Conservation (phyloP, 2,797 vertebrate species). For the Amphiprion clarkii region DNA sequence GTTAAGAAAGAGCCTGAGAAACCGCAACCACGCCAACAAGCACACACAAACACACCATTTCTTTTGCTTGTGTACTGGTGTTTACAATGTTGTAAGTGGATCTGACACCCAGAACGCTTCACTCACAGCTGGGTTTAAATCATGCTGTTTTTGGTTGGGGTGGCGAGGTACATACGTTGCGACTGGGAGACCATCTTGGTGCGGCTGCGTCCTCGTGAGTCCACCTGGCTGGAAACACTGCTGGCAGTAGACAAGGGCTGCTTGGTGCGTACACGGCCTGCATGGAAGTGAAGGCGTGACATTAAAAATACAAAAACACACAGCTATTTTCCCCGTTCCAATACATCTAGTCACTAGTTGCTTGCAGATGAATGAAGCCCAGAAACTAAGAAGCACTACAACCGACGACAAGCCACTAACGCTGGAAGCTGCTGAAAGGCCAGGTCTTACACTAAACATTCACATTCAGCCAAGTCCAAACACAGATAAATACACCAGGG, state of each 20-base stretch:
- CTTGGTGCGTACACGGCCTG: conserved; percentile 93
- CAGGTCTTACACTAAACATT: conserved; percentile 26
- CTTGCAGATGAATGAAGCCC: conserved; percentile 36
- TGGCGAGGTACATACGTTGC: conserved; percentile 90
- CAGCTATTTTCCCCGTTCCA: background rate
- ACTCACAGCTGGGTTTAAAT: conserved; percentile 17
- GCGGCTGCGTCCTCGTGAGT: conserved; percentile 95
- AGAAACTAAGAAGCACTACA: conserved; percentile 48
- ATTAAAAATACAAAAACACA: conserved; percentile 15
- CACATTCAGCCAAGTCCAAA: conserved; percentile 26
- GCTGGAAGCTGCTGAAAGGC: conserved; percentile 20
- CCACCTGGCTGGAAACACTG: conserved; percentile 87
- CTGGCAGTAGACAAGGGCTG: conserved; percentile 88
- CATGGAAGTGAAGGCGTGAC: background rate
- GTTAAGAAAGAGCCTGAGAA: conserved; percentile 52
- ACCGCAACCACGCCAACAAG: conserved; percentile 26
- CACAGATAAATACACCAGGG: conserved; percentile 50
- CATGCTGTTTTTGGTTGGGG: background rate
- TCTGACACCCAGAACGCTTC: conserved; percentile 9
- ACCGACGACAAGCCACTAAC: conserved; percentile 38
- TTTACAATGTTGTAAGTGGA: conserved; percentile 1
- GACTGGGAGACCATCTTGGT: conserved; percentile 98
- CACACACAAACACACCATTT: conserved; percentile 31
- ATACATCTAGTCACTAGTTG: conserved; percentile 5
- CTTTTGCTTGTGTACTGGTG: background rate